Base-by-base conservation (phyloP, 2,797 vertebrate genomes). In the Danio jaintianensis region DNA sequence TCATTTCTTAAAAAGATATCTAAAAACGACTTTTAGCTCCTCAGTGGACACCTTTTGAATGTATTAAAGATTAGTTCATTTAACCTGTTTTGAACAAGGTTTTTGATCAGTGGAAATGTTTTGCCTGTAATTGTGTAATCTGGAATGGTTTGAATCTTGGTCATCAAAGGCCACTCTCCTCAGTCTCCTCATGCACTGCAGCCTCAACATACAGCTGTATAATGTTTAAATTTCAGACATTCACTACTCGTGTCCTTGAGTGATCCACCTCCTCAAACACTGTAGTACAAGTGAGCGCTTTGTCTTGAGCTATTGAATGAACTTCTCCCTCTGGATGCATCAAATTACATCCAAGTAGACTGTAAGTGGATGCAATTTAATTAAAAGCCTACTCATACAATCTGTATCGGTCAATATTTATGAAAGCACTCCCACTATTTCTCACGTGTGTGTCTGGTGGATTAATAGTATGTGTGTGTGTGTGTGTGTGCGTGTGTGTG, bases 401-500 rank as follows among this genome's bases (percentile, higher is more conserved):
- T 47, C 15, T 48, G 75, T 58, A 58, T 47, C 29, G 1, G 11
- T 58, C 20, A 36, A 48, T 68, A 58, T 58, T 59, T 68, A 22
- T 68, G 16, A 68, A 78, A 38, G 50, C 15, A 42, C 4, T 5
- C 22, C 20, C 10, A 48, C 7, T 47, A 20, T 55, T 62, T 66
- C 63, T 58, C 16, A 38, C 75, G 18, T 45, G 20, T 36, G 40
- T 52, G 38, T 43, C 61, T 58, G 43, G 11, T 75, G 29, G 50
- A 72, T 75, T 64, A 73, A 66, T 64, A 58, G 48, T 75, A 43
- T 20, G 40, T 76, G 16, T 16, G 12, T n/a, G 56, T 47, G 68
- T 45, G 38, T 63, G 55, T 74, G 22, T 78, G 55, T 66, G 61
- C 82, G 69, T 75, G 18, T 70, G 48, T 62, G n/a, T n/a, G n/a